Conservation (phyloP, 2,797 vertebrate genomes). For the Characodon lateralis region DNA sequence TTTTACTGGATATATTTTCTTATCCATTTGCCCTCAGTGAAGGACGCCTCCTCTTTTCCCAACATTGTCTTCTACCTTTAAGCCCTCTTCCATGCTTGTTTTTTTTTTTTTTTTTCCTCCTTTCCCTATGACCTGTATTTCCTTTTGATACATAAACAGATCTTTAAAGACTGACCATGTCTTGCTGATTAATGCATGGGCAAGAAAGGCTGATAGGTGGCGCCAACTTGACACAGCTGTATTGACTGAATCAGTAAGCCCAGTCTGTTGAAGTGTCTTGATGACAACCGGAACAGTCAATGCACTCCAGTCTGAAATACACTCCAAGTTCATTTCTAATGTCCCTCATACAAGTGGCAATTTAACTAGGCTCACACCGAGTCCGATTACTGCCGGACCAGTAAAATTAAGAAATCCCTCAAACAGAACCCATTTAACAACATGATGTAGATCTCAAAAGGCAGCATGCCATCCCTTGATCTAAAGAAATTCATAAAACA, state of each 20-base stretch:
- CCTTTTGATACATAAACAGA: constrained; percentile 18
- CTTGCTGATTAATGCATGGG: constrained; percentile 22
- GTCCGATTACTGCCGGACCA: too few species aligned
- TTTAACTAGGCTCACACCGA: too few species aligned
- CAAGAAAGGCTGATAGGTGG: constrained; percentile 22
- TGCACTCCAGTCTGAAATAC: background rate
- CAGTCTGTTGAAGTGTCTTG: constrained; percentile 9
- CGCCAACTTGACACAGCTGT: constrained; percentile 39
- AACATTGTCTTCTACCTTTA: background rate
- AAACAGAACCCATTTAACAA: too few species aligned
- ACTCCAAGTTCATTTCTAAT: background rate
- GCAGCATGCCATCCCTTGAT: too few species aligned
- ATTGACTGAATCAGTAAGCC: constrained; percentile 41
- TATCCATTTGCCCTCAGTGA: constrained; percentile 42
- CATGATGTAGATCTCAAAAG: too few species aligned
- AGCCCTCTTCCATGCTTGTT: background rate
- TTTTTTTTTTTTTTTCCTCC: constrained; percentile 6
- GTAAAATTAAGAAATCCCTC: too few species aligned
- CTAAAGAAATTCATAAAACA: too few species aligned
- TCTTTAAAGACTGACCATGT: constrained; percentile 3
- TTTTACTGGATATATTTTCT: constrained; percentile 35
- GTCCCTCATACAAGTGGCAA: too few species aligned
- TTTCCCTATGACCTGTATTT: constrained; percentile 17
- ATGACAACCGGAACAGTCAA: constrained; percentile 14
- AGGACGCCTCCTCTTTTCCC: constrained; percentile 10